phyloP scores from a whole-genome alignment of 2,113 vertebrate species.

The Tragelaphus imberbis region DNA sequence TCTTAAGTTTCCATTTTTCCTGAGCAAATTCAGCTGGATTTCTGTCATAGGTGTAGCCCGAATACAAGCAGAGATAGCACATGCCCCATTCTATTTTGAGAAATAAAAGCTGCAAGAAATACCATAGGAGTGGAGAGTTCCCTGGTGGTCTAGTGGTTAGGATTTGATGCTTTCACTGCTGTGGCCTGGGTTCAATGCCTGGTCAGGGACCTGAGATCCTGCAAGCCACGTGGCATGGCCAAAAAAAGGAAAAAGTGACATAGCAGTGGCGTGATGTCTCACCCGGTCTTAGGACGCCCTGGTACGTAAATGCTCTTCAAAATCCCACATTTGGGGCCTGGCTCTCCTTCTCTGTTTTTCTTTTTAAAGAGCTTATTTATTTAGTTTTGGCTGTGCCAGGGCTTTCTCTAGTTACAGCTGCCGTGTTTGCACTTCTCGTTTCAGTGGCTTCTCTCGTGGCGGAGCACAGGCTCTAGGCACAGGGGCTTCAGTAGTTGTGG shows the following conservation, averaged over 20 bases:
- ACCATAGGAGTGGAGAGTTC: background rate
- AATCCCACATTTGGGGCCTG: background rate
- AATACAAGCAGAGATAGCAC: background rate
- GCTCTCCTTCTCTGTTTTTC: background rate
- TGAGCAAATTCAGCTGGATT: background rate
- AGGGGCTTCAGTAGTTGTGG: background rate
- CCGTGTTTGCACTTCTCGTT: accelerated
- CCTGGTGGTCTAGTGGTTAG: background rate
- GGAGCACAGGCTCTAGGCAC: background rate
- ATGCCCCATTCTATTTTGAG: background rate
- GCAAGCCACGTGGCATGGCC: background rate
- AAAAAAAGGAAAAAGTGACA: too few species aligned
- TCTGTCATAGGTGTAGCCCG: background rate
- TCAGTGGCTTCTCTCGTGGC: background rate
- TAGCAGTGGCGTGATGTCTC: accelerated
- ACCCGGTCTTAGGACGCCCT: background rate
- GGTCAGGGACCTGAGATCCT: background rate
- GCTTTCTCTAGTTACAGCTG: background rate
- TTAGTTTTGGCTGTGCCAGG: background rate
- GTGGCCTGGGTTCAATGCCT: background rate
- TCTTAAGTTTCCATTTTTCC: background rate
- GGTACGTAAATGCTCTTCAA: accelerated
- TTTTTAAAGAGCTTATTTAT: background rate
- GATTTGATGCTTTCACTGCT: background rate
- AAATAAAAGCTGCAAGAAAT: background rate